Evolutionary conservation across 2,113 vertebrate species (phyloP), one percentile per base, ranked within the genome.

Genomic region (Festucalex cinctus): DNA sequence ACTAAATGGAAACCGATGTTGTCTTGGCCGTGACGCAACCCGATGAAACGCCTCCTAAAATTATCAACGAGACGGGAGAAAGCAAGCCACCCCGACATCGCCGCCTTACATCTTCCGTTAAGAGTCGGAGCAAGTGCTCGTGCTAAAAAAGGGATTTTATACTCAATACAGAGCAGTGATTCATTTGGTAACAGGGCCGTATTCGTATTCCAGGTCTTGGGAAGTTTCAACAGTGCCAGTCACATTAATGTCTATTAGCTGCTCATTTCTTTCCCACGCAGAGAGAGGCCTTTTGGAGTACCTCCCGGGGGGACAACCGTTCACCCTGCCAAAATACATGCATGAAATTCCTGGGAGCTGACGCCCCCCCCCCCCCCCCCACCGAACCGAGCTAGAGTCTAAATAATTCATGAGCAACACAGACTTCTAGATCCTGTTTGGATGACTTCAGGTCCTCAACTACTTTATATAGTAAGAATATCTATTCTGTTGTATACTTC

Each of bases 361-460:
- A 78, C 83, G 80, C 79, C 83, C 80, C 73, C 37, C 37, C 60
- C 44, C 20, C 3, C 3, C 51, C 49, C 48, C 3, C 3, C 51
- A 20, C 48, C 20, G n/a, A 28, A 35, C 24, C n/a, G 7, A 49
- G 69, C 32, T 65, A 85, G 74, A 88, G 79, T 73, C 81, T 85
- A 89, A 89, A 89, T 90, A 89, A 89, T 86, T 88, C 84, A 89
- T 87, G 78, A 85, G 66, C 83, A 79, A 84, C 85, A 79, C 85
- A 80, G 83, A 77, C 77, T 79, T 32, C 26, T 16, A 6, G 26
- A 26, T n/a, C 22, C 13, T 13, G 13, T 28, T 26, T 26, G 53
- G 53, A 28, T 28, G 53, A 17, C 13, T 57, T 57, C 43, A 46
- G 16, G 43, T 17, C 43, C 43, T 17, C 43, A 1, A 19, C 43